Percentiles rank a stretch among this genome's conserved stretches.
phyloP scores from a whole-genome alignment of 30 jellyfish, hydroid and myxozoan species.

The Sanderia malayensis region DNA sequence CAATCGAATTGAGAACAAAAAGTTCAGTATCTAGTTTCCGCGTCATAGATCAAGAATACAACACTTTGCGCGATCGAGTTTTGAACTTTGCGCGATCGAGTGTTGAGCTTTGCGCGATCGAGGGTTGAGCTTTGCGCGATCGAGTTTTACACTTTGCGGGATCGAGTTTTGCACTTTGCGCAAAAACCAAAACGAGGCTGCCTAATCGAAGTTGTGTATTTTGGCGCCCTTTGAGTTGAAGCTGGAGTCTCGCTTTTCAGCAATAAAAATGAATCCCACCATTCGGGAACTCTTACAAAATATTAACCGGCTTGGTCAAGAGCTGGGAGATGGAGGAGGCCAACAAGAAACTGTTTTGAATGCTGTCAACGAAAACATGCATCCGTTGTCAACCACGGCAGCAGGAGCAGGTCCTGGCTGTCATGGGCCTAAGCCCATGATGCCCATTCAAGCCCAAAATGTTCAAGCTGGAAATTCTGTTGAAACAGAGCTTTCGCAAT shows the following conservation, averaged over 20 bases:
- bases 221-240: background rate
- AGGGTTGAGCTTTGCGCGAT: no score
- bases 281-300: background rate
- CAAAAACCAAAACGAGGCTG: background rate
- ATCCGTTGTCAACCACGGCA: background rate
- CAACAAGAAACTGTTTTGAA: background rate
- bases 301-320: constrained; percentile 2
- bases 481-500: background rate
- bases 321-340: background rate
- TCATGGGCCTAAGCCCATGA: no score
- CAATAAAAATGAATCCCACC: background rate
- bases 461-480: background rate
- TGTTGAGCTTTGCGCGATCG: no score
- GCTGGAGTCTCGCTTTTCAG: background rate
- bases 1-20: no score
- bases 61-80: no score
- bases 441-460: no score
- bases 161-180: background rate
- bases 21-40: no score
- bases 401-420: background rate
- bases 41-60: no score
- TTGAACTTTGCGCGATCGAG: no score
- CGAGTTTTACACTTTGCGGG: background rate
- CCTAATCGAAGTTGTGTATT: background rate
- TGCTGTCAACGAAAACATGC: background rate